Conservation (phyloP, 2,888 invertebrate genomes). For the Drosophila suboccidentalis region DNA sequence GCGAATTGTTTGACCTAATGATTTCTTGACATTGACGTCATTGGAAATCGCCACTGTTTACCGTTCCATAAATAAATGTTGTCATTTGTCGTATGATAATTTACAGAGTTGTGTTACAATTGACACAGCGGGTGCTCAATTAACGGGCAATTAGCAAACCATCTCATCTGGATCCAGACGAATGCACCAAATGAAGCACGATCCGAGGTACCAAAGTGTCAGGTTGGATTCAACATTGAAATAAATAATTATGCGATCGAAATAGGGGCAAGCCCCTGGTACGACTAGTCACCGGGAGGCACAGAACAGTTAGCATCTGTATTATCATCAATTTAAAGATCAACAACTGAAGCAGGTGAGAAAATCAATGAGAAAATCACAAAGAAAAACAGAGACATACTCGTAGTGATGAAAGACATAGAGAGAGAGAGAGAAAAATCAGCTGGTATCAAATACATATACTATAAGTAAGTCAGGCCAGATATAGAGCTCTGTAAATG, state of each 20-base stretch:
- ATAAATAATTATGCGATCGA: slow-evolving; percentile 45
- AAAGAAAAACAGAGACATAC: slow-evolving; percentile 10
- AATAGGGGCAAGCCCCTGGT: slow-evolving; percentile 32
- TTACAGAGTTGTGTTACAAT: slow-evolving; percentile 16
- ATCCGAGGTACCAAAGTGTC: slow-evolving; percentile 55
- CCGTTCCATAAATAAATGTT: slow-evolving; percentile 1
- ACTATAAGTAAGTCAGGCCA: slow-evolving; percentile 1
- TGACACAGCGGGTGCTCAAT: slow-evolving; percentile 27
- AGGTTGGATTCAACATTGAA: slow-evolving; percentile 45
- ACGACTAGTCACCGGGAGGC: slow-evolving; percentile 33
- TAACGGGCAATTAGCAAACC: slow-evolving; percentile 54
- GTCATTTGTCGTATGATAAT: slow-evolving; percentile 22
- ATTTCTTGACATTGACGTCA: slow-evolving; percentile 21
- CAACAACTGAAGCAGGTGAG: slow-evolving; percentile 21
- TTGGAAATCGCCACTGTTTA: slow-evolving; percentile 10
- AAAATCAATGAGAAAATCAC: background rate
- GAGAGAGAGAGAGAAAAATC: slow-evolving; percentile 17
- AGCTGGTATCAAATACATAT: slow-evolving; percentile 13
- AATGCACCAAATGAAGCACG: background rate
- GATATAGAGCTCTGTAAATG: slow-evolving; percentile 6
- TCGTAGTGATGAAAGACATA: no score
- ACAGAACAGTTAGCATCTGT: slow-evolving; percentile 44
- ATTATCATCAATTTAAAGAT: slow-evolving; percentile 26
- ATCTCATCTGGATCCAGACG: slow-evolving; percentile 21
- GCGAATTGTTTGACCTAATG: background rate